Conservation (phyloP, 2,888 invertebrate species). For the Platycheirus albimanus region DNA sequence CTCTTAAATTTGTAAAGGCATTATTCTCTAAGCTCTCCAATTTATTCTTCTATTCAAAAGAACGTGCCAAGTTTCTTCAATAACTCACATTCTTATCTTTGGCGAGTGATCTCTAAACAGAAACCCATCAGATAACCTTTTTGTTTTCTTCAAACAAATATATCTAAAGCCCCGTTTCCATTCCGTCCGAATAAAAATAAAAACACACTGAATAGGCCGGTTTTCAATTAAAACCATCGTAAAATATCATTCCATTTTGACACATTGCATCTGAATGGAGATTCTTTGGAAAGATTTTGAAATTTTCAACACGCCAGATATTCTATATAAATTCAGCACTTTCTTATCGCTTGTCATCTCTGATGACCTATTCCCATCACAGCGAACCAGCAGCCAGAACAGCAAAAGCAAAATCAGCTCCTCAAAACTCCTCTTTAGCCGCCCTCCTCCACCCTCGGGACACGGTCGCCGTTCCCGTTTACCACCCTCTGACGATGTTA, state of each 20-base stretch:
- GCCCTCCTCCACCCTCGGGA: background rate
- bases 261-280: slow-evolving; percentile 62
- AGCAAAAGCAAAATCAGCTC: slow-evolving; percentile 3
- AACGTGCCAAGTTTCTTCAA: background rate
- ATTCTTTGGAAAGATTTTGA: slow-evolving; percentile 51
- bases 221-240: slow-evolving; percentile 55
- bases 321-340: slow-evolving; percentile 50
- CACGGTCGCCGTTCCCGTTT: too few relatives aligned
- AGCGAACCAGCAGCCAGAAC: slow-evolving; percentile 1
- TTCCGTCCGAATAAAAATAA: too few relatives aligned
- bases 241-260: slow-evolving; percentile 57
- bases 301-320: slow-evolving; percentile 60
- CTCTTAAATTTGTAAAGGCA: too few relatives aligned
- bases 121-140: slow-evolving; percentile 22
- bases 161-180: background rate
- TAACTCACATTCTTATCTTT: slow-evolving; percentile 1
- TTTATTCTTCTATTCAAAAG: background rate
- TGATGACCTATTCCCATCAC: slow-evolving; percentile 62
- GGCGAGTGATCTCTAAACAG: background rate
- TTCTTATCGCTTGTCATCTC: slow-evolving; percentile 67
- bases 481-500: background rate
- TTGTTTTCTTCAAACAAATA: slow-evolving; percentile 3
- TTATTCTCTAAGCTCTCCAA: too few relatives aligned
- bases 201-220: slow-evolving; percentile 6
- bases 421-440: background rate